Percentiles rank a stretch among this genome's conserved stretches.
Evolutionary conservation across 2,113 vertebrate species (phyloP).

Genomic region (Acrocephalus kingi): DNA sequence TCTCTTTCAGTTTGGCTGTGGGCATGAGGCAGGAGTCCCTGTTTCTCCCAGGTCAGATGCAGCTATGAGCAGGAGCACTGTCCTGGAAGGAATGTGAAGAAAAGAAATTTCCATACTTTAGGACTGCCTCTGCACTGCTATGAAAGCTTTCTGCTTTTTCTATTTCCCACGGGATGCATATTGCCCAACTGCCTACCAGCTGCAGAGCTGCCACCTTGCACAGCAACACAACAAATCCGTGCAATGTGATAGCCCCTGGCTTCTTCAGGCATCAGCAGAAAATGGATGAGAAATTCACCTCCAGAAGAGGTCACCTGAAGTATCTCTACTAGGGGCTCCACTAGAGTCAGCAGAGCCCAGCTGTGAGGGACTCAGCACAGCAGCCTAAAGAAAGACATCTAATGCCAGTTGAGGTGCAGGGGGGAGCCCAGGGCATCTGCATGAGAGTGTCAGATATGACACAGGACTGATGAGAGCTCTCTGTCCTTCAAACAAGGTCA

Average conservation of each 20-base stretch:
- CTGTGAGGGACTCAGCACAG: neutral
- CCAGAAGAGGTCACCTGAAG: neutral
- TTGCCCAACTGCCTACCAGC: fast-evolving
- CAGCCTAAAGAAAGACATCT: neutral
- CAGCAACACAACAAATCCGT: neutral
- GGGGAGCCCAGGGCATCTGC: neutral
- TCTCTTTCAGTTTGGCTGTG: neutral
- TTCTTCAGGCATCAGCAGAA: neutral
- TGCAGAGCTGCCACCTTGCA: neutral
- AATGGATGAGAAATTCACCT: neutral
- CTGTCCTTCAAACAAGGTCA: neutral
- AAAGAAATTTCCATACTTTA: too few relatives aligned
- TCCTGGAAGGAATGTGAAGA: neutral
- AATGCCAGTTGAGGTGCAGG: neutral
- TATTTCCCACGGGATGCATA: too few relatives aligned
- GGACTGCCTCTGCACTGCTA: too few relatives aligned
- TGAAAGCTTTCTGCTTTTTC: too few relatives aligned
- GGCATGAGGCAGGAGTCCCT: neutral
- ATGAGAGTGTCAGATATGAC: neutral
- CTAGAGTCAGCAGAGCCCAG: neutral
- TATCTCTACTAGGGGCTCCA: neutral
- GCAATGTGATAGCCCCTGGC: fast-evolving
- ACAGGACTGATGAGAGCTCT: neutral
- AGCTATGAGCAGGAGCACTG: neutral
- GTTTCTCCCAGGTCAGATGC: neutral